Conservation (phyloP, 2,888 invertebrate species). For the Harpalus rubripes region DNA sequence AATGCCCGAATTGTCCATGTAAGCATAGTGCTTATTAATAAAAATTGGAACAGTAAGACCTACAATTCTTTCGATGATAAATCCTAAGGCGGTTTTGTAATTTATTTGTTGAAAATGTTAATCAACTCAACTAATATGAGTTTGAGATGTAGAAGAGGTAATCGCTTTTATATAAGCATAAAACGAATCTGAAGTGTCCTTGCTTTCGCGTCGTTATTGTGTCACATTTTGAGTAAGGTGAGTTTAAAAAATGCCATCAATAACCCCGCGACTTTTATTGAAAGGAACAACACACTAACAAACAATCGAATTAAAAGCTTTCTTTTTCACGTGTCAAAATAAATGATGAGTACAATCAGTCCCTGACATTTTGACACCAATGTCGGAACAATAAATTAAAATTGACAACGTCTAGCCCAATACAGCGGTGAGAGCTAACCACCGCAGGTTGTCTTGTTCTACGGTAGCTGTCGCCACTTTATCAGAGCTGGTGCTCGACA, state of each 20-base stretch:
- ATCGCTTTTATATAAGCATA: not conserved
- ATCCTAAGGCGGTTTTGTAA: too few species aligned
- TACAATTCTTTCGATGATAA: too few species aligned
- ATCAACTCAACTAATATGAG: too few species aligned
- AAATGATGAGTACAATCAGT: conserved; percentile 36
- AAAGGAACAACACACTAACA: conserved; percentile 3
- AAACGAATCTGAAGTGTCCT: not conserved
- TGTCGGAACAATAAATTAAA: conserved; percentile 32
- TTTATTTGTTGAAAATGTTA: too few species aligned
- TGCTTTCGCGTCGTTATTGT: not conserved
- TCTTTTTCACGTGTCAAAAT: conserved; percentile 31
- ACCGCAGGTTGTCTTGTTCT: not conserved
- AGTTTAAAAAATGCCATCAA: conserved; percentile 3
- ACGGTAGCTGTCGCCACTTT: conserved; percentile 21
- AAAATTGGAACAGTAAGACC: too few species aligned
- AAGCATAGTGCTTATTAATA: too few species aligned
- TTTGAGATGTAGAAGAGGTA: not conserved
- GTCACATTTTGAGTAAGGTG: not conserved
- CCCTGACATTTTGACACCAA: conserved; percentile 20
- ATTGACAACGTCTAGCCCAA: conserved; percentile 18
- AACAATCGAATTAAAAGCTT: conserved; percentile 41
- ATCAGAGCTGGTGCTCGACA: conserved; percentile 1
- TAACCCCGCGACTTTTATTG: conserved; percentile 17
- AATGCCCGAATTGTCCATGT: too few species aligned
- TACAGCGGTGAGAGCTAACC: not conserved